These are phyloP conservation scores for Hypotaenidia okinawae DNA, from an alignment of 2,797 vertebrate genomes.

Conservation along the genomic window DNA sequence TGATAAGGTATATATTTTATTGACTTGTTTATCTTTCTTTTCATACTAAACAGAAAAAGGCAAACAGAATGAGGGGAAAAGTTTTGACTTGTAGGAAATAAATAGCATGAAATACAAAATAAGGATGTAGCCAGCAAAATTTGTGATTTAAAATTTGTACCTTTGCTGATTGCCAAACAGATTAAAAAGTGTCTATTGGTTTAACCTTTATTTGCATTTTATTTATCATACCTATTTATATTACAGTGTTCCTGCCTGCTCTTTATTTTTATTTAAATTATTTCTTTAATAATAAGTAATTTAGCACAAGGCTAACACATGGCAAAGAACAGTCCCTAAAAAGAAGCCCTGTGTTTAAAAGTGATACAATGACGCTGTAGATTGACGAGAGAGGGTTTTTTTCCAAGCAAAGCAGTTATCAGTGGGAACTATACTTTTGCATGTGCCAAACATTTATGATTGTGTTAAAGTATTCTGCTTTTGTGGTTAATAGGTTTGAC, in stretches of 20 bases:
- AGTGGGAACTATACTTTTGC: not conserved
- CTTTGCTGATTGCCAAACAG: not conserved
- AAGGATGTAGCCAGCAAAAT: not conserved
- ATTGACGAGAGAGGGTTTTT: not conserved
- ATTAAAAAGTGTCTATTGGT: not conserved
- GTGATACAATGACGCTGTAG: not conserved
- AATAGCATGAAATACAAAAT: not conserved
- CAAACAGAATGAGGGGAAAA: not conserved
- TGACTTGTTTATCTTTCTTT: not conserved
- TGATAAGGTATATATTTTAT: not conserved
- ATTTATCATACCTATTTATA: not conserved
- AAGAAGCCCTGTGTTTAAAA: not conserved
- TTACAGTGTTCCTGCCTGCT: not conserved
- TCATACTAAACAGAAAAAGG: not conserved
- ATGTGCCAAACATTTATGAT: not conserved
- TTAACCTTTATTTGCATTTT: slow-evolving; percentile 14
- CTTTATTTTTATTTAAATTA: not conserved
- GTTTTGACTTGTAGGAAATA: not conserved
- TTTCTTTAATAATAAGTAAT: not conserved
- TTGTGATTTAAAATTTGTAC: not conserved
- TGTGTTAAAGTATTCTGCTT: not conserved
- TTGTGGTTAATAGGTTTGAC: not conserved
- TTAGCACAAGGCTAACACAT: not conserved
- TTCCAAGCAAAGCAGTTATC: not conserved
- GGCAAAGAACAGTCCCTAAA: not conserved